Percentiles rank a stretch among this genome's conserved stretches.
These are phyloP conservation scores for Dastarcus helophoroides DNA, from an alignment of 2,888 invertebrate species.

Conservation along the genomic window DNA sequence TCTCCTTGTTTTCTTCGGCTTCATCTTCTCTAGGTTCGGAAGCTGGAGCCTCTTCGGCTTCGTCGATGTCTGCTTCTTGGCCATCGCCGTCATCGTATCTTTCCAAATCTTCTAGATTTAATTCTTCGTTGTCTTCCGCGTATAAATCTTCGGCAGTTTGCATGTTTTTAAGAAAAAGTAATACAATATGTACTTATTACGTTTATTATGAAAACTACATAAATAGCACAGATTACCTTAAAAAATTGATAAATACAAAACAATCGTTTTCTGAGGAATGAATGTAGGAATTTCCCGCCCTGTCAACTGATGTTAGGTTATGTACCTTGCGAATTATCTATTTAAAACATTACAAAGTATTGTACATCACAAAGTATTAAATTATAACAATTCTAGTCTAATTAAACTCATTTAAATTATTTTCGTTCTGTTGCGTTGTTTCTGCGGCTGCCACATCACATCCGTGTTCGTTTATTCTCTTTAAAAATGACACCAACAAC, in stretches of 20 bases:
- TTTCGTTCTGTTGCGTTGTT: slow-evolving; percentile 2
- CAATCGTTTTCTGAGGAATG: too few relatives aligned
- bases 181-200: too few relatives aligned
- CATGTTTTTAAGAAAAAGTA: slow-evolving; percentile 13
- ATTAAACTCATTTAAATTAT: too few relatives aligned
- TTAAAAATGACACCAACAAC: slow-evolving; percentile 49
- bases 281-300: too few relatives aligned
- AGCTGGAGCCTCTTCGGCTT: slow-evolving; percentile 13
- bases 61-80: slow-evolving; percentile 12
- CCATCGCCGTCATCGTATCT: slow-evolving; percentile 13
- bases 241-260: too few relatives aligned
- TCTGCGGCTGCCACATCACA: slow-evolving; percentile 8
- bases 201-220: too few relatives aligned
- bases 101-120: slow-evolving; percentile 10
- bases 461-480: slow-evolving; percentile 46
- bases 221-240: too few relatives aligned
- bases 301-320: too few relatives aligned
- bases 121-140: slow-evolving; percentile 13
- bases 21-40: slow-evolving; percentile 21
- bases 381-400: too few relatives aligned
- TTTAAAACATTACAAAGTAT: too few relatives aligned
- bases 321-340: too few relatives aligned
- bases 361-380: too few relatives aligned
- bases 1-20: slow-evolving; percentile 34
- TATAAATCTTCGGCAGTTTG: slow-evolving; percentile 17